These are phyloP conservation scores for Pecten maximus DNA, from an alignment of 2,888 invertebrate species.

Conservation along the genomic window DNA sequence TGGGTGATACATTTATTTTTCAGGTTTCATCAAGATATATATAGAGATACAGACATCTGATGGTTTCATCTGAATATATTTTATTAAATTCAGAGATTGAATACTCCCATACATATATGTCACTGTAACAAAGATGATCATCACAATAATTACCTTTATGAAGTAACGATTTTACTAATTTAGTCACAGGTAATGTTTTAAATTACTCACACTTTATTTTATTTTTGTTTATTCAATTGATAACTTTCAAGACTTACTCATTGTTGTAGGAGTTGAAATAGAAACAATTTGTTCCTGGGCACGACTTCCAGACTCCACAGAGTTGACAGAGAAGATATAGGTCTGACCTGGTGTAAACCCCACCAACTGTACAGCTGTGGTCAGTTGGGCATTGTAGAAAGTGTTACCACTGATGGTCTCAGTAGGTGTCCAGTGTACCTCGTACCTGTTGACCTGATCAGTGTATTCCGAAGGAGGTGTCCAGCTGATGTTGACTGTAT, in stretches of 20 bases:
- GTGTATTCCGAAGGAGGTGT: neutral
- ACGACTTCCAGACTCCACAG: slow-evolving; percentile 4
- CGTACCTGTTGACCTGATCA: neutral
- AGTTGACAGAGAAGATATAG: neutral
- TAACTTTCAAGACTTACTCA: neutral
- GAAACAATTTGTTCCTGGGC: neutral
- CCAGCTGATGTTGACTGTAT: neutral
- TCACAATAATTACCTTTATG: too few relatives aligned
- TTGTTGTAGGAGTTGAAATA: neutral
- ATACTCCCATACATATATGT: too few relatives aligned
- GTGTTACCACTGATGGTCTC: neutral
- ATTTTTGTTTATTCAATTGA: neutral
- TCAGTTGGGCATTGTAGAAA: neutral
- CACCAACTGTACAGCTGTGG: neutral
- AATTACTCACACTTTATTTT: too few relatives aligned
- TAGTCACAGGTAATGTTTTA: too few relatives aligned
- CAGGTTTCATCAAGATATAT: too few relatives aligned
- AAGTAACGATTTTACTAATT: too few relatives aligned
- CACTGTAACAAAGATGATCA: too few relatives aligned
- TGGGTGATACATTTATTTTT: too few relatives aligned
- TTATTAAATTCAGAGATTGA: too few relatives aligned
- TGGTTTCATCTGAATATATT: too few relatives aligned
- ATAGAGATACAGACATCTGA: too few relatives aligned
- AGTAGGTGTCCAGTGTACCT: neutral
- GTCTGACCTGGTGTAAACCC: neutral